Evolutionary conservation across 2,888 invertebrate species (phyloP), one percentile per base, ranked within the genome.

Genomic region (Spilosoma lubricipeda): DNA sequence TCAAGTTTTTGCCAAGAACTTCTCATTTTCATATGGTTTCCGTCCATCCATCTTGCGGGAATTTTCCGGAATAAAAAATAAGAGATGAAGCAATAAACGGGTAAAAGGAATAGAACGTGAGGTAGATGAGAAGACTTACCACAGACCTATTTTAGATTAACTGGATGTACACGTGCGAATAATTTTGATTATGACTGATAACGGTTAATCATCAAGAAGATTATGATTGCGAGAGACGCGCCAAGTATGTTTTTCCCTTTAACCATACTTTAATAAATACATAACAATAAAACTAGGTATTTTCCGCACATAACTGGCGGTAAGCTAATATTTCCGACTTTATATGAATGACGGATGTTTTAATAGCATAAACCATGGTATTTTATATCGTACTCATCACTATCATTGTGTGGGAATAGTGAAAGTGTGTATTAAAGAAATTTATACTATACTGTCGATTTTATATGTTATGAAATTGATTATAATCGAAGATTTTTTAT

Each of bases 381-480:
- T 66, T 39, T 75, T 68, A 72, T 59, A 33, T 39, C 39, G 63
- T 39, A 66, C 67, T 42, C 65, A 64, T 75, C 67, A 65, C 45
- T 74, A 64, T 36, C 64, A 59, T n/a, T 52, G 39, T 76, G 70
- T 70, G 74, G 72, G 71, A 72, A 78, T 63, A 84, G 84, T 84
- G 84, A 84, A 84, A 84, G 84, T 84, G 63, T 48, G 39, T 70
- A 69, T 71, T 70, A 67, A 72, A 64, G 64, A 72, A 63, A 68
- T 74, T 77, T 76, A 80, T 81, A 68, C 56, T 71, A 67, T 15
- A 36, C 64, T 36, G 65, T 67, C 36, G 45, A 70, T 74, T 75
- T 64, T 74, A 80, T 70, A 78, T 42, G 70, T 80, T 83, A 80
- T 74, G 78, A 79, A 84, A 84, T 82, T 77, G 84, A 84, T 84